Base-by-base conservation (phyloP, 2,113 vertebrate genomes). In the Oncorhynchus gorbuscha region DNA sequence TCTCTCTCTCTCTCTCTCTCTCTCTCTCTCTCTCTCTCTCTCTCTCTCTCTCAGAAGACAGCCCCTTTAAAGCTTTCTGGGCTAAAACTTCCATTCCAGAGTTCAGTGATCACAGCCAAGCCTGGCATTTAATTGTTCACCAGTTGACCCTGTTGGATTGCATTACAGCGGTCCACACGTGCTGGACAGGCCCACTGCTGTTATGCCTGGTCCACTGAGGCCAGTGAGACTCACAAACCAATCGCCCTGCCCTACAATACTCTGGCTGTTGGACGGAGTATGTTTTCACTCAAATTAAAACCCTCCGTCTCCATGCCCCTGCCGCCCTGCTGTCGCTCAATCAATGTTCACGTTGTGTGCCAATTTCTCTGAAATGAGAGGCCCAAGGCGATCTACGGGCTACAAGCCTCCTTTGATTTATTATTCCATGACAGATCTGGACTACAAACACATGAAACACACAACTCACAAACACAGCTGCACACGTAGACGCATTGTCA, bases 351-450 rank as follows among this genome's bases (percentile, higher is more conserved):
- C 28, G 73, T 73, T 76, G 73, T 78, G 74, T 84, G 86, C 85
- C 82, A 89, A 85, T 76, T 80, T 86, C 80, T 81, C 76, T 70
- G 83, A 87, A 88, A 87, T 84, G 77, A 72, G 78, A 72, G 82
- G 81, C 83, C 75, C 72, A 72, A 74, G 51, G 48, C 68, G 74
- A 89, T 83, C 76, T 81, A 77, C 85, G 79, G 79, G 74, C 82
- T 88, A 80, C 81, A 82, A 85, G 78, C 78, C 73, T 81, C 75
- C 75, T 85, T 87, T 85, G 81, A 89, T 90, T 91, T 90, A 84
- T 87, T 86, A 84, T 81, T 79, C 81, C 71, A 83, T 72, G 74
- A 51, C 71, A 66, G 78, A 81, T 79, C 26, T 3, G 73, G 39
- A 22, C 74, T 76, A 79, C 16, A 67, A 64, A 51, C 72, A 67